Conservation (phyloP, 2,888 invertebrate species). For the Agapostemon virescens region DNA sequence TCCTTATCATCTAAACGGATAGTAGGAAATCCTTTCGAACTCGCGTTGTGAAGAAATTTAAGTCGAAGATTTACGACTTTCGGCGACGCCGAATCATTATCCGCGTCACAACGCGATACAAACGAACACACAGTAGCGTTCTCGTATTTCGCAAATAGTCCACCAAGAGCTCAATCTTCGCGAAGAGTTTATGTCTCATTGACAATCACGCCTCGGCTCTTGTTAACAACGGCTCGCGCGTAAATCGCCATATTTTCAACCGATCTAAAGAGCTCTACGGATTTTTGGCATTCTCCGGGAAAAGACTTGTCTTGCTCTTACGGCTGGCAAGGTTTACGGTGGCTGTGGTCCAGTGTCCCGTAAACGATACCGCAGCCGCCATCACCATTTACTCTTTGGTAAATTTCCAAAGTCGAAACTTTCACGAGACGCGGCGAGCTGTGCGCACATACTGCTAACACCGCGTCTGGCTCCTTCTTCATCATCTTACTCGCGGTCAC, state of each 20-base stretch:
- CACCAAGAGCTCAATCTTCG: background rate
- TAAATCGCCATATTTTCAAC: background rate
- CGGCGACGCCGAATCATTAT: no score
- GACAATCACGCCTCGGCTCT: background rate
- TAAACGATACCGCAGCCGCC: conserved; percentile 42
- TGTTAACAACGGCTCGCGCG: background rate
- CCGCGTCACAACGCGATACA: no score
- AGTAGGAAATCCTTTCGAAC: no score
- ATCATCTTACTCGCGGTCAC: conserved; percentile 45
- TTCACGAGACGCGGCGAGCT: conserved; percentile 54
- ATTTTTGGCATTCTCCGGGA: conserved; percentile 46
- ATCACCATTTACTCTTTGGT: conserved; percentile 67
- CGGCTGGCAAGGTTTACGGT: conserved; percentile 68
- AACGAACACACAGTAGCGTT: background rate
- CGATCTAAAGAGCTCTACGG: background rate
- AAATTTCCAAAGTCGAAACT: conserved; percentile 71
- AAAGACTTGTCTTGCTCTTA: conserved; percentile 46
- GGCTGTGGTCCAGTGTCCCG: conserved; percentile 45
- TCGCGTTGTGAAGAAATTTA: no score
- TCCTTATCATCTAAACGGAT: no score
- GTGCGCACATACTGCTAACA: conserved; percentile 5
- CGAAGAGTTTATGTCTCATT: background rate
- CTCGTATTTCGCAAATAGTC: background rate
- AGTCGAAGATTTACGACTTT: no score
- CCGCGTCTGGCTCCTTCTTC: conserved; percentile 31